These are phyloP conservation scores for Penaeus indicus DNA, from an alignment of 1,140 invertebrate genomes.

Conservation along the genomic window DNA sequence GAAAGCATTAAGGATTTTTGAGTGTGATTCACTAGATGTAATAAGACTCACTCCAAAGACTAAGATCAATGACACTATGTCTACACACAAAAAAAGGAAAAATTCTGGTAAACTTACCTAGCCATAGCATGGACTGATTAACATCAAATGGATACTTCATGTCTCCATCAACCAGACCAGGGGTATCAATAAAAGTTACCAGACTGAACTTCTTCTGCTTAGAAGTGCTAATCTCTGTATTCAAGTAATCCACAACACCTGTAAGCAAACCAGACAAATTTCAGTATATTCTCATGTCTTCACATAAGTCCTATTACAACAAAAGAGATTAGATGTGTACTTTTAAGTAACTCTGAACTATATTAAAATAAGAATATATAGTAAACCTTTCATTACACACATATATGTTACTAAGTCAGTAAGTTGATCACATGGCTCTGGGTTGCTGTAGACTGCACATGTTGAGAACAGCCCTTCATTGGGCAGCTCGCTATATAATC, in stretches of 20 bases:
- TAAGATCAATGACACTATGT: not conserved
- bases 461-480: conserved; percentile 76
- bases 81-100: not conserved
- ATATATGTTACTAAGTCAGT: not conserved
- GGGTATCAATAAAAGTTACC: conserved; percentile 78
- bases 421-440: conserved; percentile 3
- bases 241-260: conserved; percentile 76
- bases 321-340: not conserved
- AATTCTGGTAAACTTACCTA: conserved; percentile 69
- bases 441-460: not conserved
- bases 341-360: no score
- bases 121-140: conserved; percentile 75
- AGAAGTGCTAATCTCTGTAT: conserved; percentile 77
- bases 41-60: not conserved
- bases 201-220: conserved; percentile 73
- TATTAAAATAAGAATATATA: not conserved
- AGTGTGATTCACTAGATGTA: not conserved
- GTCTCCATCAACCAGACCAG: conserved; percentile 78
- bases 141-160: conserved; percentile 80
- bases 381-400: not conserved
- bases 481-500: conserved; percentile 74
- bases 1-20: not conserved
- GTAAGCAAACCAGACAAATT: conserved; percentile 62
- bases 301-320: not conserved
- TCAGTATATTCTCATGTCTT: conserved; percentile 27